Evolutionary conservation across 2,797 vertebrate genomes (phyloP), one percentile per base, ranked within the genome.

Genomic region (Malurus leucopterus): DNA sequence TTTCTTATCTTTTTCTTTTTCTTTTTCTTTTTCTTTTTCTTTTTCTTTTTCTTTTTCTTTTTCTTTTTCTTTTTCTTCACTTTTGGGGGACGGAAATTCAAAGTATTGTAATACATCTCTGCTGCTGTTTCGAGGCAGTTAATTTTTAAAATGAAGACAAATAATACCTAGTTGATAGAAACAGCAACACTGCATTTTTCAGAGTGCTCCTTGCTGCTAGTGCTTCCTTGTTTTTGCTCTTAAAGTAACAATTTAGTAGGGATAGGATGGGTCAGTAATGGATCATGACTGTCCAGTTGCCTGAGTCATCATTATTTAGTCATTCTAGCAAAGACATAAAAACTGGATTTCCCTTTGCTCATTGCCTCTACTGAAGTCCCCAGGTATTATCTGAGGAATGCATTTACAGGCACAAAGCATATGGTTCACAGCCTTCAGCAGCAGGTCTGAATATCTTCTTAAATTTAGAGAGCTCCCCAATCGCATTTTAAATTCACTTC

Each of bases 381-480:
- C n/a, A 29, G 13, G 58, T 80, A 46, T 79, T 64, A 49, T 77
- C 65, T 74, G 27, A 85, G 81, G 85, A 89, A 41, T 17, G 23
- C 40, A 54, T 67, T 84, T 80, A 34, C 26, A 77, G n/a, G 36
- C 62, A 32, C 11, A 65, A 93, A 88, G 54, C 50, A 71, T 64
- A 64, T 68, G 75, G 71, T 75, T 84, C 54, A 88, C 73, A 76
- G 32, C 27, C 75, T 78, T 76, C 72, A 84, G 57, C 51, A 84
- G 53, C 72, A 84, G 62, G 26, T 69, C 67, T 81, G 70, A 80
- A 76, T 62, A 17, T 68, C 40, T 85, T 83, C 64, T 78, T 59
- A 74, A 89, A 89, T 84, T 89, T 58, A 69, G 34, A 83, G 58
- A 67, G 38, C n/a, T 92, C 79, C 62, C 69, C 36, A 62, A 38